These are phyloP conservation scores for Hemitrygon akajei DNA, from an alignment of 2,797 vertebrate genomes.

Conservation along the genomic window DNA sequence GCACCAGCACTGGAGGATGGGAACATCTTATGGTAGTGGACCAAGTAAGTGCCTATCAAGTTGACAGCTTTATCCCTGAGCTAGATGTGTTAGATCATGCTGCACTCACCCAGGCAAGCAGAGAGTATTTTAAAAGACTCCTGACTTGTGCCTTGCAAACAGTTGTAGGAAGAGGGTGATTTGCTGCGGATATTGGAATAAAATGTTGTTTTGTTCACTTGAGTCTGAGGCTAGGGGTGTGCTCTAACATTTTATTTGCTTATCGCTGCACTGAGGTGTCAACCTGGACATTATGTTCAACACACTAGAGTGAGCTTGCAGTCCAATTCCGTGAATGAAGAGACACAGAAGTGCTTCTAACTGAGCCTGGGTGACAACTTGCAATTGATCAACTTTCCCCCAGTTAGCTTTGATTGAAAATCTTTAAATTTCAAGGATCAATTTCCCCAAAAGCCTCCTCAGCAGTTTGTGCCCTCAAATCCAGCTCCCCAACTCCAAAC, in stretches of 20 bases:
- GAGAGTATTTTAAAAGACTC: no score
- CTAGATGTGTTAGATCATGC: no score
- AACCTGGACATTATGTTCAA: not conserved
- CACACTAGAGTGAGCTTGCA: not conserved
- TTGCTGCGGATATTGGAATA: no score
- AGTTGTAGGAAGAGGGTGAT: no score
- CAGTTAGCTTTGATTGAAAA: not conserved
- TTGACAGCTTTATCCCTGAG: no score
- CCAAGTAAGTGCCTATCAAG: no score
- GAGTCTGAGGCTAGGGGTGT: not conserved
- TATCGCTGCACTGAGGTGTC: not conserved
- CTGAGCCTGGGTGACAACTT: not conserved
- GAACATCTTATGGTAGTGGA: no score
- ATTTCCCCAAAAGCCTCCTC: not conserved
- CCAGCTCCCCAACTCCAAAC: not conserved
- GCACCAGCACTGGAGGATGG: no score
- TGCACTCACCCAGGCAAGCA: no score
- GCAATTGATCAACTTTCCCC: not conserved
- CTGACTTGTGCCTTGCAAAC: no score
- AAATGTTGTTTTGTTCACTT: not conserved
- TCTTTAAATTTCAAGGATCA: not conserved
- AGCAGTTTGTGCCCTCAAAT: not conserved
- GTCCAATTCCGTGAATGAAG: not conserved
- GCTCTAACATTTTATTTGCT: not conserved
- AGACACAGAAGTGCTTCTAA: no score